Evolutionary conservation across 2,888 invertebrate species (phyloP), one percentile per base, ranked within the genome.

Genomic region (Lochmaea capreae): DNA sequence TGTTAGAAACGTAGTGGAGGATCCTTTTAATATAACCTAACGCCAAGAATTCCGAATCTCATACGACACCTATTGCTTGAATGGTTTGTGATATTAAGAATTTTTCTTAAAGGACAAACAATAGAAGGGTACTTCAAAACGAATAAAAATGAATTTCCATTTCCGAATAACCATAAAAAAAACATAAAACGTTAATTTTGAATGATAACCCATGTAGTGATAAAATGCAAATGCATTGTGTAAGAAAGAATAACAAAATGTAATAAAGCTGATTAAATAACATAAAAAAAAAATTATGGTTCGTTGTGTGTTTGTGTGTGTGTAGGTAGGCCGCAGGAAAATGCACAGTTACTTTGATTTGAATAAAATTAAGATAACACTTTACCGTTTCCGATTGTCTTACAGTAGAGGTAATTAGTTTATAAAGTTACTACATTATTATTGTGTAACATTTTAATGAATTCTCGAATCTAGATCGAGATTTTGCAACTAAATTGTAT

Each of bases 351-450:
- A 63, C 16, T 42, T 63, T 42, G 54, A 70, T 71, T 43, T 71
- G 71, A 67, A 71, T 74, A 62, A 67, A 71, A 74, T 63, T 58
- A 66, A 70, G 69, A 69, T 73, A 73, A 73, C 57, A 62, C 52
- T 74, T 69, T 74, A 67, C 74, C 67, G 74, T 74, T 74, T 66
- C 67, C 67, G 74, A 74, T 71, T 74, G 74, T 74, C 63, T 70
- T 67, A 61, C 46, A 58, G 18, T 42, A 18, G 62, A 63, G 59
- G 54, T 70, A 70, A 70, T 70, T 70, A 70, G 70, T 70, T 63
- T 68, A 68, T 62, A 49, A 46, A 68, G 26, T 61, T 49, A 70
- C 62, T 57, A 63, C 70, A 70, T n/a, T 70, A 39, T 58, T 52
- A 43, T 70, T 70, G 63, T 42, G 63, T 62, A 70, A 70, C 54